These are phyloP conservation scores for Dugesia japonica DNA, from an alignment of 2,888 invertebrate genomes.

Conservation along the genomic window DNA sequence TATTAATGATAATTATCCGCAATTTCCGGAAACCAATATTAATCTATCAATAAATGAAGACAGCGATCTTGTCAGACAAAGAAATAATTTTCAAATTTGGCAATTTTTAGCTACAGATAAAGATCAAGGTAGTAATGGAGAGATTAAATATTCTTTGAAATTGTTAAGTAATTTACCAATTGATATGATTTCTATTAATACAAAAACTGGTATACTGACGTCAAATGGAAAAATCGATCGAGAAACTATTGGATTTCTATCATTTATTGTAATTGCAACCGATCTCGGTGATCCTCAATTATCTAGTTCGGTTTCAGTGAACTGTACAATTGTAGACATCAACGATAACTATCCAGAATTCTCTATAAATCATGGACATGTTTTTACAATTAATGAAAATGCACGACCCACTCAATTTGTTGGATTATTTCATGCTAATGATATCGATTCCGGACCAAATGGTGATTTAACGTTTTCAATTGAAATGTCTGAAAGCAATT, in stretches of 20 bases:
- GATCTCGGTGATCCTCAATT: background rate
- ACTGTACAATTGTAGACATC: background rate
- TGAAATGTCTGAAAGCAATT: background rate
- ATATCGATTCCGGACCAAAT: background rate
- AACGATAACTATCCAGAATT: constrained; percentile 5
- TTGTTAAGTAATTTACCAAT: background rate
- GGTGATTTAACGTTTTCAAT: background rate
- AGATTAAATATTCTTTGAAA: background rate
- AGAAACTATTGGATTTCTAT: background rate
- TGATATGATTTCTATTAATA: background rate
- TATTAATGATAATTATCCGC: background rate
- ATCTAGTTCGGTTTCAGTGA: background rate
- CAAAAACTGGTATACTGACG: background rate
- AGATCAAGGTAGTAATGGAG: background rate
- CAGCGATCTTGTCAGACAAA: background rate
- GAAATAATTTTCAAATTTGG: background rate
- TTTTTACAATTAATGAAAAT: background rate
- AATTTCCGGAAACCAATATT: background rate
- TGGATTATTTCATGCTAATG: background rate
- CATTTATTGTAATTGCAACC: background rate
- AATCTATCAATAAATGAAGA: background rate
- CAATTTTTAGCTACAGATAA: background rate
- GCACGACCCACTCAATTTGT: background rate
- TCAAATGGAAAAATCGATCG: constrained; percentile 5
- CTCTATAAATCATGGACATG: background rate